phyloP scores from a whole-genome alignment of 2,797 vertebrate species.

The Enteromius viviparus region DNA sequence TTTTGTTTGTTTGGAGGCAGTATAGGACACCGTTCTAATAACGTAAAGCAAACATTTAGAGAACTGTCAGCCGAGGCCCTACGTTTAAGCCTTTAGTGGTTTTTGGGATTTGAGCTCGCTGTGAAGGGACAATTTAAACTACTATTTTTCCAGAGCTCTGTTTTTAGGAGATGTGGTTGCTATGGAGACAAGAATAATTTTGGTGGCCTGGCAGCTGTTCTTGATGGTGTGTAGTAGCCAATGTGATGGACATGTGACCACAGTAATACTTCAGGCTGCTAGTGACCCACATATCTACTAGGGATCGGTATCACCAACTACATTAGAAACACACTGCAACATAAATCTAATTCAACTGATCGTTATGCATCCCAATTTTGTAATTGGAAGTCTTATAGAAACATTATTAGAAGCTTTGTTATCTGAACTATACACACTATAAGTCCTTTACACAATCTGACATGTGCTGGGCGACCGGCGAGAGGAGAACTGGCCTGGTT shows the following conservation, averaged over 20 bases:
- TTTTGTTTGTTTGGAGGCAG: constrained; percentile 52
- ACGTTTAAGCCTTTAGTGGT: constrained; percentile 46
- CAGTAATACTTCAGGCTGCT: constrained; percentile 33
- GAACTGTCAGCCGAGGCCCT: constrained; percentile 32
- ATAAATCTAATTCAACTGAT: constrained; percentile 2
- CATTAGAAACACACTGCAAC: not conserved
- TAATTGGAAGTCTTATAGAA: not conserved
- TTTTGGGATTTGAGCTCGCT: constrained; percentile 46
- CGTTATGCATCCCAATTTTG: not conserved
- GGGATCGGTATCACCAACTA: not conserved
- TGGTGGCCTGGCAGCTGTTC: constrained; percentile 50
- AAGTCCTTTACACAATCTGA: too few species aligned
- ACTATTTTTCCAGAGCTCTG: constrained; percentile 62
- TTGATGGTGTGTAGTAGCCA: constrained; percentile 30
- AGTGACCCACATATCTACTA: constrained; percentile 46
- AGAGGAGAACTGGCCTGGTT: too few species aligned
- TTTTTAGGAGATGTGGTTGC: constrained; percentile 60
- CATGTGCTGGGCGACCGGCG: too few species aligned
- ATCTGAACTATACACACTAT: not conserved
- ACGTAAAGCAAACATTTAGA: constrained; percentile 53
- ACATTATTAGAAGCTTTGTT: not conserved
- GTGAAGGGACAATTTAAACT: constrained; percentile 50
- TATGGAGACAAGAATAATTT: constrained; percentile 58
- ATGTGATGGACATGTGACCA: constrained; percentile 46
- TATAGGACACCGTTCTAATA: constrained; percentile 49